Evolutionary conservation across 2,888 invertebrate genomes (phyloP).

Genomic region (Calliscelio sp.): DNA sequence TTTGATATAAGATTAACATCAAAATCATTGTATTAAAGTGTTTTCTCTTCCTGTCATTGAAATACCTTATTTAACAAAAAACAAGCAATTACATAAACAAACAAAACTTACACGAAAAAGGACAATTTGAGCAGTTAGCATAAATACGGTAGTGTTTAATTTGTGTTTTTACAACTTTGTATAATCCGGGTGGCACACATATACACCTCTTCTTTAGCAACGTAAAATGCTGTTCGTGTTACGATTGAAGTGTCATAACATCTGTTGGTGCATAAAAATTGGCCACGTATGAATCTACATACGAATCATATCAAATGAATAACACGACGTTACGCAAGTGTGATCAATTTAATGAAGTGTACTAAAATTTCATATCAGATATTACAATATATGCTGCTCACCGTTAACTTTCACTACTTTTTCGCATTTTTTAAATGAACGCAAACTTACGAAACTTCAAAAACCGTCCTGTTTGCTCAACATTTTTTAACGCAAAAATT

Average conservation of each 20-base stretch:
- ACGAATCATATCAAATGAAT: slow-evolving; percentile 59
- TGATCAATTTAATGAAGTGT: slow-evolving; percentile 52
- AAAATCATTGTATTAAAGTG: too few species aligned
- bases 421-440: slow-evolving; percentile 55
- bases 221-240: slow-evolving; percentile 4
- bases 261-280: slow-evolving; percentile 38
- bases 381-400: slow-evolving; percentile 48
- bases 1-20: too few species aligned
- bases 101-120: too few species aligned
- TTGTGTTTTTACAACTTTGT: too few species aligned
- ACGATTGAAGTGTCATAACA: slow-evolving; percentile 42
- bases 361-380: slow-evolving; percentile 61
- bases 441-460: slow-evolving; percentile 60
- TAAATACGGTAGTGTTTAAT: too few species aligned
- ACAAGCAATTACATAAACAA: too few species aligned
- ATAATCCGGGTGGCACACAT: slow-evolving; percentile 11
- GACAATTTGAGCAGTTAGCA: too few species aligned
- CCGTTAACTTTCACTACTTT: slow-evolving; percentile 67
- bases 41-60: too few species aligned
- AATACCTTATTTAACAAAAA: too few species aligned
- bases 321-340: slow-evolving; percentile 53
- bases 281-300: slow-evolving; percentile 41
- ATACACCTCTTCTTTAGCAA: neutral
- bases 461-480: slow-evolving; percentile 50
- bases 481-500: slow-evolving; percentile 52